phyloP scores from a whole-genome alignment of 2,888 invertebrate species.

The Drosophila anomalata region DNA sequence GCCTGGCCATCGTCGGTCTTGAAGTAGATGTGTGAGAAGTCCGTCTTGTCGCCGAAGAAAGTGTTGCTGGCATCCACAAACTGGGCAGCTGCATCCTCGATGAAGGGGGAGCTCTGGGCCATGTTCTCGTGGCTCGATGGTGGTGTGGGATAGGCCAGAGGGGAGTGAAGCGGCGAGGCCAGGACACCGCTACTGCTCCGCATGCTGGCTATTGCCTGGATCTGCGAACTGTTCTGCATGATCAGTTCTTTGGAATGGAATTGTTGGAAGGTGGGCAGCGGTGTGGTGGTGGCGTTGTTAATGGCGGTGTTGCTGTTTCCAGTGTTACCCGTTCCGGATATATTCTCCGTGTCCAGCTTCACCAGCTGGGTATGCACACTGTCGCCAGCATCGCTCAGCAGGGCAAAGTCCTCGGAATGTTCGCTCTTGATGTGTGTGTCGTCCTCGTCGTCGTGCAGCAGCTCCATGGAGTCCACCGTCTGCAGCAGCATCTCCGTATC shows the following conservation, averaged over 20 bases:
- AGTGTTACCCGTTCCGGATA: constrained; percentile 2
- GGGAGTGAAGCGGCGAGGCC: constrained; percentile 88
- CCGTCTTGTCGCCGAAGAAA: constrained; percentile 82
- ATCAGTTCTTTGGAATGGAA: constrained; percentile 87
- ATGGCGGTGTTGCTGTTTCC: constrained; percentile 26
- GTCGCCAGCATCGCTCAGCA: constrained; percentile 53
- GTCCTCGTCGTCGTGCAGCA: constrained; percentile 87
- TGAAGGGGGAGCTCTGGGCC: constrained; percentile 83
- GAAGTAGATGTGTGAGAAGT: constrained; percentile 79
- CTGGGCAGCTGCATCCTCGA: constrained; percentile 81
- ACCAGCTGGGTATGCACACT: constrained; percentile 57
- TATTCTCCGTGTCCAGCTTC: constrained; percentile 61
- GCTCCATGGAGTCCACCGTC: constrained; percentile 87
- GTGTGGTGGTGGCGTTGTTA: constrained; percentile 85
- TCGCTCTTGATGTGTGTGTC: constrained; percentile 62
- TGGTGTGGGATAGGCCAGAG: constrained; percentile 93
- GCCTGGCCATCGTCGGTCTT: constrained; percentile 68
- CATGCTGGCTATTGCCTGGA: constrained; percentile 81
- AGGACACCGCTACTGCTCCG: constrained; percentile 83
- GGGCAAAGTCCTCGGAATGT: constrained; percentile 78
- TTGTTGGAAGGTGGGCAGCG: constrained; percentile 92
- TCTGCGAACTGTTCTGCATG: constrained; percentile 82
- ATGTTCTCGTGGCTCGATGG: constrained; percentile 93
- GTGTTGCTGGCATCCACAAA: constrained; percentile 82
- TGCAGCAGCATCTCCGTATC: constrained; percentile 88